phyloP scores from a whole-genome alignment of 2,113 vertebrate genomes.

The Anhinga rufa region DNA sequence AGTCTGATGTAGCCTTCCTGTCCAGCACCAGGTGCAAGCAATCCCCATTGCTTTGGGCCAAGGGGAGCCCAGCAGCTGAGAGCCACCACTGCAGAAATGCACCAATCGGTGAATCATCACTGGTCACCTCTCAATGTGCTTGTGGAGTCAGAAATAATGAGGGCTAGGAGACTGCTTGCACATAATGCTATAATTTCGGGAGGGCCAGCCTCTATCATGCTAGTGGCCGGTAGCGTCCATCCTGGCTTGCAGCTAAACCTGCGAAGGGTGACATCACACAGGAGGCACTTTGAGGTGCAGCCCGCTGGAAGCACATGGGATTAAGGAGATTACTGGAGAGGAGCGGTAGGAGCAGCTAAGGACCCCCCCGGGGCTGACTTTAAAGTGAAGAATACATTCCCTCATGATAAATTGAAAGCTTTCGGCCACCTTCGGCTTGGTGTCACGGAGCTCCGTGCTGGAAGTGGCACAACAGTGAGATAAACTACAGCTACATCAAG shows the following conservation, averaged over 20 bases:
- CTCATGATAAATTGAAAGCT: background rate
- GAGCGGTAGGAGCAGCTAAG: background rate
- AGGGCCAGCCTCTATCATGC: background rate
- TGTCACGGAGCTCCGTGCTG: background rate
- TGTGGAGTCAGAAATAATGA: background rate
- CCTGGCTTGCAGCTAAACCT: background rate
- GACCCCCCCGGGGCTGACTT: background rate
- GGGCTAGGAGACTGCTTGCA: background rate
- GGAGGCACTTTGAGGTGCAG: background rate
- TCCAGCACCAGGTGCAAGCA: background rate
- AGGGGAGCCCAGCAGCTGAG: background rate
- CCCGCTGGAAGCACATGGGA: rapidly evolving
- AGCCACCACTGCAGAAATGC: background rate
- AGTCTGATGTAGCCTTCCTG: background rate
- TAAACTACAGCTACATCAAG: background rate
- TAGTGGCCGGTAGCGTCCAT: background rate
- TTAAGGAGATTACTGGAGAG: background rate
- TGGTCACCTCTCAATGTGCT: rapidly evolving
- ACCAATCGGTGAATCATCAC: background rate
- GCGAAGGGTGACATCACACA: background rate
- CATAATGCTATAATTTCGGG: background rate
- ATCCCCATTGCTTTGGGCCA: background rate
- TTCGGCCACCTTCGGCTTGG: rapidly evolving
- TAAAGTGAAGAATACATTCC: background rate
- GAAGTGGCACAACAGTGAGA: background rate